Percentiles rank a stretch among this genome's conserved stretches.
Conservation (phyloP, 2,888 invertebrate species). For the Ligdia adustata region DNA sequence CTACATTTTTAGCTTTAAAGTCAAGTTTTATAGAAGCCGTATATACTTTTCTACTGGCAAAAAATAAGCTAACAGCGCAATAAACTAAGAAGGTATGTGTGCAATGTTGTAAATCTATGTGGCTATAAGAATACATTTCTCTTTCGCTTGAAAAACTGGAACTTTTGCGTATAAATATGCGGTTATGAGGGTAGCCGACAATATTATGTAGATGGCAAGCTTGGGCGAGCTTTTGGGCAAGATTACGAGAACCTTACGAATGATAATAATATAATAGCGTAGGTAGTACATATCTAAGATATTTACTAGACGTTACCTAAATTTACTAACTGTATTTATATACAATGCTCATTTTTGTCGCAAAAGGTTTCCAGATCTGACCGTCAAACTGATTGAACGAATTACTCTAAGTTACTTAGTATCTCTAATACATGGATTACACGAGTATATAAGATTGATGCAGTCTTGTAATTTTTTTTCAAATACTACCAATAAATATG, state of each 20-base stretch:
- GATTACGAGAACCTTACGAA: conserved; percentile 17
- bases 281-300: no score
- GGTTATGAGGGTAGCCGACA: conserved; percentile 25
- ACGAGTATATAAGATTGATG: no score
- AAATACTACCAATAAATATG: no score
- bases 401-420: no score
- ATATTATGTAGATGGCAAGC: conserved; percentile 24
- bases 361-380: no score
- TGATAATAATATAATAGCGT: conserved; percentile 11
- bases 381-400: no score
- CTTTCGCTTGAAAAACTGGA: conserved; percentile 18
- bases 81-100: conserved; percentile 15
- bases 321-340: no score
- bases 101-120: conserved; percentile 25
- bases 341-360: no score
- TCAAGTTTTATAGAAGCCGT: background rate
- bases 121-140: conserved; percentile 23
- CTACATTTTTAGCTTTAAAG: background rate
- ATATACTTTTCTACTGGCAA: conserved; percentile 23
- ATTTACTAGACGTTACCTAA: no score
- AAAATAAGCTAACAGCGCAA: conserved; percentile 16
- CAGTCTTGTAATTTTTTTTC: no score
- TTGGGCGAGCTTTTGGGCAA: conserved; percentile 16
- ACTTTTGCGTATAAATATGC: conserved; percentile 26
- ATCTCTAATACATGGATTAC: no score